These are phyloP conservation scores for Holacanthella duospinosa DNA, from an alignment of 2,888 invertebrate species.

Conservation along the genomic window DNA sequence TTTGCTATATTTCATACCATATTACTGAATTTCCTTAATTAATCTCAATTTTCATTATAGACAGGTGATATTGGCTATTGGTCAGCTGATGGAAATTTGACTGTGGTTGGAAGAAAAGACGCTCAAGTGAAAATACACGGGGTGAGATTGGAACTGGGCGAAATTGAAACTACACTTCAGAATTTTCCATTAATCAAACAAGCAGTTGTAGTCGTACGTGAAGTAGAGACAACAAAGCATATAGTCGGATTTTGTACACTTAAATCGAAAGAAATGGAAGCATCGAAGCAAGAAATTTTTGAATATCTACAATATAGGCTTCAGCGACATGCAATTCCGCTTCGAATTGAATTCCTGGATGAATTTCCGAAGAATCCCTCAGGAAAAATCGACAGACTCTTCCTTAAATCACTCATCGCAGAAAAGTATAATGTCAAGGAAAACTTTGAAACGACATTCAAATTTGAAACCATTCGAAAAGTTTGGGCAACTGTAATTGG, in stretches of 20 bases:
- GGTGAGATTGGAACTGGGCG: not conserved
- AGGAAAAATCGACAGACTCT: not conserved
- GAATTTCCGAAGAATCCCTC: not conserved
- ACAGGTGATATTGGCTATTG: not conserved
- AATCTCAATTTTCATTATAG: no score
- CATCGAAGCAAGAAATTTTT: not conserved
- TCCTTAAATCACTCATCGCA: not conserved
- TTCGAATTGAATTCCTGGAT: not conserved
- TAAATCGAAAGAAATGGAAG: not conserved
- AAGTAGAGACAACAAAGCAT: not conserved
- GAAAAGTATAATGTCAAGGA: not conserved
- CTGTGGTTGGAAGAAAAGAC: not conserved
- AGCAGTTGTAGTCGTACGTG: not conserved
- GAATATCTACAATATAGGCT: not conserved
- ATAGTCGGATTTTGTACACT: not conserved
- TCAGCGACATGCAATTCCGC: not conserved
- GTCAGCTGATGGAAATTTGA: not conserved
- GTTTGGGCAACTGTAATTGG: not conserved
- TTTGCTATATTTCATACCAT: no score
- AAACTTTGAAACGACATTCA: no score
- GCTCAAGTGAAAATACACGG: not conserved
- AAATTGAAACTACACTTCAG: not conserved
- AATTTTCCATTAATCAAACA: not conserved
- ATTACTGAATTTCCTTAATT: no score
- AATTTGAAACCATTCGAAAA: not conserved